Base-by-base conservation (phyloP, 1,140 invertebrate genomes). In the Cephus cinctus region DNA sequence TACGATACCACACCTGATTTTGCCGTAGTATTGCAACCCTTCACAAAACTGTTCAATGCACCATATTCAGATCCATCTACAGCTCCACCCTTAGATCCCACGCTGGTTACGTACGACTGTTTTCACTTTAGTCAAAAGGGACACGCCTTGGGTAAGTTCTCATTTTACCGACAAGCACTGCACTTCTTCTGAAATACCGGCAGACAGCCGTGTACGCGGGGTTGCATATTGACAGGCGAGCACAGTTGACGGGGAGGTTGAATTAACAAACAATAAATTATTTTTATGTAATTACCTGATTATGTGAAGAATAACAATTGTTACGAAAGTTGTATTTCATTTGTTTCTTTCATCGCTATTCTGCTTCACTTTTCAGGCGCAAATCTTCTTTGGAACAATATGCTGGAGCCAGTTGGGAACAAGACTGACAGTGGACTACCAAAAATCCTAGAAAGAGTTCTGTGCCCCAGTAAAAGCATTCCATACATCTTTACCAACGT, bases 351-450 rank as follows among this genome's bases (percentile, higher is more conserved):
- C n/a, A n/a, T n/a, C n/a, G n/a, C n/a, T n/a, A n/a, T n/a, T n/a
- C n/a, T n/a, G n/a, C n/a, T n/a, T n/a, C n/a, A n/a, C n/a, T n/a
- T 68, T 76, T 5, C 61, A 88, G 86, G 77, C 32, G 86, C 86
- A 2, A 87, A 86, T 64, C 74, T 86, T 34, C 69, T 87, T 1
- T 88, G 85, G 85, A 88, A 87, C 69, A 89, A 87, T 59, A 77
- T 87, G 57, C 61, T 87, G 23, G 83, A 87, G 64, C 86, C 84
- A 16, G 81, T 87, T 2, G 84, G 86, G 1, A 78, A 79, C 43
- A 89, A 89, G 59, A 81, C 81, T 2, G 73, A 76, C 20, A 69
- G 60, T 12, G 75, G 71, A 8, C 57, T 83, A 5, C 78, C 82
- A 0, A 73, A 78, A 5, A 65, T 87, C 27, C 68, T 87, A 60